Evolutionary conservation across 2,797 vertebrate species (phyloP).

Genomic region (Rhabdophis nuchalis): DNA sequence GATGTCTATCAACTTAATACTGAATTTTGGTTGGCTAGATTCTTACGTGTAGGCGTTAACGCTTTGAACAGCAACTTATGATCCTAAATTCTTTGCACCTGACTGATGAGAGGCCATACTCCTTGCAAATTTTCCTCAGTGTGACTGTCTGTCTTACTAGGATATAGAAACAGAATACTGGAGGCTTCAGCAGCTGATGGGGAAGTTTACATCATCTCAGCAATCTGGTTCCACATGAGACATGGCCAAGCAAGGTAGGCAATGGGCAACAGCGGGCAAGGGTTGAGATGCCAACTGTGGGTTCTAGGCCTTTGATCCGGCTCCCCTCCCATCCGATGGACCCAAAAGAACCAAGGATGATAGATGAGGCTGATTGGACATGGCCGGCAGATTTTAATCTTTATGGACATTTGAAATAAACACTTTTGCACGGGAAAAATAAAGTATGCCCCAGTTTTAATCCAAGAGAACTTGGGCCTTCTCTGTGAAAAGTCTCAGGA

Average conservation of each 20-base stretch:
- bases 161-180: slow-evolving; percentile 63
- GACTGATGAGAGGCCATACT: not conserved
- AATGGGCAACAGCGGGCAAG: not conserved
- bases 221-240: slow-evolving; percentile 60
- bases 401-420: not conserved
- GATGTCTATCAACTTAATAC: not conserved
- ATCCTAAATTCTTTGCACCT: not conserved
- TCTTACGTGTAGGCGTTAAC: not conserved
- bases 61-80: not conserved
- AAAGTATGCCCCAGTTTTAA: not conserved
- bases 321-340: not conserved
- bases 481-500: not conserved
- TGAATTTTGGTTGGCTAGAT: not conserved
- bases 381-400: not conserved
- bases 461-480: not conserved
- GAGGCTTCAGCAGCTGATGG: slow-evolving; percentile 59
- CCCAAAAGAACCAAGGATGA: not conserved
- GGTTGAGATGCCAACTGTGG: not conserved
- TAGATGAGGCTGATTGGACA: not conserved
- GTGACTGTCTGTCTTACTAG: slow-evolving; percentile 28
- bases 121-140: not conserved
- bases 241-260: not conserved
- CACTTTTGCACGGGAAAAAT: not conserved
- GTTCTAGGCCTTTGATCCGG: not conserved
- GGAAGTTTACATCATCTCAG: slow-evolving; percentile 36